Percentiles rank a stretch among this genome's conserved stretches.
These are phyloP conservation scores for Drosophila chauvacae DNA, from an alignment of 1,140 invertebrate species.

Conservation along the genomic window DNA sequence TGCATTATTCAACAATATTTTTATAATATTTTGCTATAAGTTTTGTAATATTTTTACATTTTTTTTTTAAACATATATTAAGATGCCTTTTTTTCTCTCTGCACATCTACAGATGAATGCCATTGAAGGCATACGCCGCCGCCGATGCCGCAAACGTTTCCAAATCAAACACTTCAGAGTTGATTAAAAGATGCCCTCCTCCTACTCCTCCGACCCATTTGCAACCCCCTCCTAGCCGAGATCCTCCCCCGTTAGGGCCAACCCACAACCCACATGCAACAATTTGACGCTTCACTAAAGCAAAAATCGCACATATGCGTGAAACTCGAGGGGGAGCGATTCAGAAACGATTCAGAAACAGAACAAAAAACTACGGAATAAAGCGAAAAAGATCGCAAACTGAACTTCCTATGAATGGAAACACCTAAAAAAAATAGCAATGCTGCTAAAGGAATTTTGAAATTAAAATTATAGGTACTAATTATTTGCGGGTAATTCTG, in stretches of 20 bases:
- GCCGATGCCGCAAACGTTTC: slow-evolving; percentile 53
- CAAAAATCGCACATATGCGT: slow-evolving; percentile 74
- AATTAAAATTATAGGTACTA: not conserved
- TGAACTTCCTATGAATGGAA: slow-evolving; percentile 34
- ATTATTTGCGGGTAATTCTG: no score
- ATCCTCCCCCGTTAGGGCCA: slow-evolving; percentile 24
- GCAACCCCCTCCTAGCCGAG: not conserved
- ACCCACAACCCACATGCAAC: slow-evolving; percentile 67
- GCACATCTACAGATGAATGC: slow-evolving; percentile 23
- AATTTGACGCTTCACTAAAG: slow-evolving; percentile 76
- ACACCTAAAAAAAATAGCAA: not conserved
- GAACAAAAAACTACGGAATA: slow-evolving; percentile 3
- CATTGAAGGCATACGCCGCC: slow-evolving; percentile 16
- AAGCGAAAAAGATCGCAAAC: slow-evolving; percentile 22
- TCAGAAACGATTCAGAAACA: not conserved
- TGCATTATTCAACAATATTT: no score
- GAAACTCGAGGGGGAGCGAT: slow-evolving; percentile 30
- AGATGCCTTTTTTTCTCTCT: not conserved
- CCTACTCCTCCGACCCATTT: slow-evolving; percentile 2
- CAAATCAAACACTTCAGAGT: slow-evolving; percentile 80
- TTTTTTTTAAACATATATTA: no score
- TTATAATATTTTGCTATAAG: no score
- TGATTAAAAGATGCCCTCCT: slow-evolving; percentile 64
- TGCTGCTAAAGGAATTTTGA: not conserved
- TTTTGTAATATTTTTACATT: no score